phyloP scores from a whole-genome alignment of 2,888 invertebrate genomes.

The Nomada ferruginata region DNA sequence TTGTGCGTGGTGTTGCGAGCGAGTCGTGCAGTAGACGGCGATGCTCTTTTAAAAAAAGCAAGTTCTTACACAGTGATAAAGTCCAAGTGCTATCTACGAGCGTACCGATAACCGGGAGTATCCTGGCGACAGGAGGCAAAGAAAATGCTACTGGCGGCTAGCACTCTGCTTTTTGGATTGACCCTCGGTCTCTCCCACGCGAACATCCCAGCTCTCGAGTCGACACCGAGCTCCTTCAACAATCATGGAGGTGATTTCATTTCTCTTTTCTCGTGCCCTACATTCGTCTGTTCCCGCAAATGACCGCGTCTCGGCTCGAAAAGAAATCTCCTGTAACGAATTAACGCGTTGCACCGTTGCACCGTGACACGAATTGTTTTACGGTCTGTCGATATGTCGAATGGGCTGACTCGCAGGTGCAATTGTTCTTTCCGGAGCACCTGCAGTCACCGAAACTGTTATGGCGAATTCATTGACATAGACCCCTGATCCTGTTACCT shows the following conservation, averaged over 20 bases:
- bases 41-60: conserved; percentile 73
- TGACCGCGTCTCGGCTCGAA: not conserved
- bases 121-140: conserved; percentile 44
- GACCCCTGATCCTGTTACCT: conserved; percentile 34
- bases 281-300: conserved; percentile 53
- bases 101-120: conserved; percentile 44
- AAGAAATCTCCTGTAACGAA: not conserved
- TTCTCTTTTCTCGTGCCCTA: conserved; percentile 68
- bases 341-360: not conserved
- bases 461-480: conserved; percentile 71
- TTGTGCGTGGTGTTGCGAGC: conserved; percentile 76
- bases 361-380: not conserved
- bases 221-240: conserved; percentile 81
- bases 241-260: conserved; percentile 82
- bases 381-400: not conserved
- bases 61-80: conserved; percentile 61
- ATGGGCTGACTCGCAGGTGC: conserved; percentile 50
- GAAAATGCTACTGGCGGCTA: conserved; percentile 76
- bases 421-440: conserved; percentile 64
- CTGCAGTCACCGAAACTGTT: conserved; percentile 70
- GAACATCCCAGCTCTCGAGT: conserved; percentile 74
- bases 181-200: conserved; percentile 79
- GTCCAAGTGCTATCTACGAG: conserved; percentile 40
- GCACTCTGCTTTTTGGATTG: conserved; percentile 78
- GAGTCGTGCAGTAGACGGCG: conserved; percentile 73